Base-by-base conservation (phyloP, 2,113 vertebrate genomes). In the Channa maculata region DNA sequence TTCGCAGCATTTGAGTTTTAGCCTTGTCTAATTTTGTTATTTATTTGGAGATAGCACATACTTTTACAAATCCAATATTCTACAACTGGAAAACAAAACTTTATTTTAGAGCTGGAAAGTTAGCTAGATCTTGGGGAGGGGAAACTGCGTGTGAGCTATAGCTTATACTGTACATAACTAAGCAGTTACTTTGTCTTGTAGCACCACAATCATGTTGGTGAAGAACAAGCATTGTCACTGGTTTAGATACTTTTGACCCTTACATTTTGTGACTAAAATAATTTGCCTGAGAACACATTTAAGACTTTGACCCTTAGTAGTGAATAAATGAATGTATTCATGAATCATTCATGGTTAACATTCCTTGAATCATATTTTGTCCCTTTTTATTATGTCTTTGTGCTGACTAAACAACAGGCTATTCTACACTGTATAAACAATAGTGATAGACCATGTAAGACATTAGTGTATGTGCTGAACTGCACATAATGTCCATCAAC, bases 401-500 rank as follows among this genome's bases (percentile, higher is more conserved):
- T 36, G 55, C 60, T 65, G 34, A 46, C 45, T 66, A 61, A 41
- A 77, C 39, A 68, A 63, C 15, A 36, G 45, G 8, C 49, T 77
- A 74, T 77, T 70, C 15, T 74, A 33, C 37, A 39, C 60, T 54
- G 36, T 65, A 39, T 38, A 58, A 48, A 67, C n/a, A 58, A 53
- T 10, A 62, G 44, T 59, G 50, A 63, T 55, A 54, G 71, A 78
- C 71, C 46, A 50, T 59, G 78, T 44, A 64, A 62, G 57, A 86
- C 71, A 82, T 51, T 51, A 50, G 60, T 73, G 63, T 76, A 66
- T 71, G 45, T 65, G 45, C 45, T 67, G 50, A 67, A 69, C 44
- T 62, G 63, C 15, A 74, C 75, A 86, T 77, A 84, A 86, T 84
- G 51, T 46, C 53, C 50, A 61, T 77, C 45, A 64, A 74, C 63